Conservation (phyloP, 1,140 invertebrate genomes). For the Drosophila pseudoananassae region DNA sequence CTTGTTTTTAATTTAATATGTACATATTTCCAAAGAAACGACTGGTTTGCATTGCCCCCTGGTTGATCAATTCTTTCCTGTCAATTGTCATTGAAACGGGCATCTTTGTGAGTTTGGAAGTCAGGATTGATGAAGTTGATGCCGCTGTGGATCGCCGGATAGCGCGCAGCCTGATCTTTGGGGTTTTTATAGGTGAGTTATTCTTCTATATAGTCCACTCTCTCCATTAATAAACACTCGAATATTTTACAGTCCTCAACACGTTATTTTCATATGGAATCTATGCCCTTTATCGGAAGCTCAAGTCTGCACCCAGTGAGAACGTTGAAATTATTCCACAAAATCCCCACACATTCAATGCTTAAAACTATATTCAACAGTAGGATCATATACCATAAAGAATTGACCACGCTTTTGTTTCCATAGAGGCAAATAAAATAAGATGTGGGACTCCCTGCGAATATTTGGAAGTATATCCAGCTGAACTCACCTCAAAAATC, state of each 20-base stretch:
- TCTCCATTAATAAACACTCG: neutral
- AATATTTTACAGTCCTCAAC: constrained; percentile 58
- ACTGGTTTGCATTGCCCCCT: constrained; percentile 78
- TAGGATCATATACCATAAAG: constrained; percentile 1
- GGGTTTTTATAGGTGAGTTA: constrained; percentile 69
- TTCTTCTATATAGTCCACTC: no score
- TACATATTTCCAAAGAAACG: constrained; percentile 52
- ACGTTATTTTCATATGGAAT: constrained; percentile 69
- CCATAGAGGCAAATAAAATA: constrained; percentile 29
- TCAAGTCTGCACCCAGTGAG: constrained; percentile 66
- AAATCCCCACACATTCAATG: constrained; percentile 35
- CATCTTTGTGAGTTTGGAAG: constrained; percentile 70
- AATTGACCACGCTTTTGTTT: constrained; percentile 18
- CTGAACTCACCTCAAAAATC: constrained; percentile 92
- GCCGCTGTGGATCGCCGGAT: constrained; percentile 75
- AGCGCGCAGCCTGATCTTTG: constrained; percentile 74
- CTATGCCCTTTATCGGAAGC: constrained; percentile 69
- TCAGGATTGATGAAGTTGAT: constrained; percentile 78
- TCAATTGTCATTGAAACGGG: constrained; percentile 73
- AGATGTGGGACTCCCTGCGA: neutral
- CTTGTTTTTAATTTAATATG: neutral
- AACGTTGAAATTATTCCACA: constrained; percentile 50
- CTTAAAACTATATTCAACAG: constrained; percentile 1
- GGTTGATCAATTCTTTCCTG: constrained; percentile 71
- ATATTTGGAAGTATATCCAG: neutral